phyloP scores from a whole-genome alignment of 2,797 vertebrate genomes.

The Sebastes minor region DNA sequence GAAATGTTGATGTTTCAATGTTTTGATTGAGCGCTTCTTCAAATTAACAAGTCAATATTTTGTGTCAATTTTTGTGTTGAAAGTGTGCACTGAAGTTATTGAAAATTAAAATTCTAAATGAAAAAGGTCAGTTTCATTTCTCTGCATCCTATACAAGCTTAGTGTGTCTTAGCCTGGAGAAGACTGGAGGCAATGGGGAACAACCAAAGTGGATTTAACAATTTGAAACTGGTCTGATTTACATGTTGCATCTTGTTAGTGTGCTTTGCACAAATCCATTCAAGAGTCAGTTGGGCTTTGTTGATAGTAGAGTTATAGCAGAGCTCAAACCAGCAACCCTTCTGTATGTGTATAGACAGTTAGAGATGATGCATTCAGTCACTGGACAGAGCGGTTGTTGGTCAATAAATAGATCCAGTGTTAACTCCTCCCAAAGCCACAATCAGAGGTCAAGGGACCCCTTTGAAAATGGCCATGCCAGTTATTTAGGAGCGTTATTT shows the following conservation, averaged over 20 bases:
- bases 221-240: background rate
- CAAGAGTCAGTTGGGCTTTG: background rate
- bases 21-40: too few species aligned
- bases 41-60: too few species aligned
- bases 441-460: too few species aligned
- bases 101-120: background rate
- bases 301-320: background rate
- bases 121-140: background rate
- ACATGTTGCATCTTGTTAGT: background rate
- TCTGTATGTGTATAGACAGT: background rate
- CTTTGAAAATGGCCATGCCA: too few species aligned
- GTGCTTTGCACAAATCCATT: background rate
- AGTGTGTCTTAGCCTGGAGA: too few species aligned
- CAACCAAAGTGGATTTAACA: background rate
- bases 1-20: background rate
- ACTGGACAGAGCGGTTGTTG: background rate
- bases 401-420: background rate
- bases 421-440: background rate
- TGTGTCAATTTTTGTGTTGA: background rate
- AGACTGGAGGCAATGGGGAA: background rate
- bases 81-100: background rate
- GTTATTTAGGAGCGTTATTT: too few species aligned
- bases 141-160: background rate
- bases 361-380: background rate
- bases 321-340: background rate